A percentile compares a stretch with the other conserved stretches of the same genome.
phyloP scores from a whole-genome alignment of 2,797 vertebrate species.

The Poecilia wingei region DNA sequence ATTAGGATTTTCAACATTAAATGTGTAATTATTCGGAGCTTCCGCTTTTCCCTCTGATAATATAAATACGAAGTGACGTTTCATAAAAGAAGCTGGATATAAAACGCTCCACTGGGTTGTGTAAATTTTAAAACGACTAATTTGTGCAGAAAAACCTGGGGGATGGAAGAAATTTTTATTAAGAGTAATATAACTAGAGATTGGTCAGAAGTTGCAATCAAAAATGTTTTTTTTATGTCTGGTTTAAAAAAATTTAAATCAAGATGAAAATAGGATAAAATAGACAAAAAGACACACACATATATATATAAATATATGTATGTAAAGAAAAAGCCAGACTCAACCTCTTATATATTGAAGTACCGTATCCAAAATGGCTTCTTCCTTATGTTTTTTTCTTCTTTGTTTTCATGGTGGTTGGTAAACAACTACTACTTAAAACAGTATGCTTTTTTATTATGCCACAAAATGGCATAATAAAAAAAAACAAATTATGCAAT shows the following conservation, averaged over 20 bases:
- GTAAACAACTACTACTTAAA: too few species aligned
- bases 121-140: neutral
- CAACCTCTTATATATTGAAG: too few species aligned
- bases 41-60: neutral
- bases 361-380: too few species aligned
- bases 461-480: too few species aligned
- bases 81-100: neutral
- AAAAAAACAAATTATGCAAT: too few species aligned
- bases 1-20: neutral
- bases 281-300: neutral
- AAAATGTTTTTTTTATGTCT: neutral
- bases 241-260: neutral
- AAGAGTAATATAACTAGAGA: neutral
- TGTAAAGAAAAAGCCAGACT: too few species aligned
- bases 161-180: neutral
- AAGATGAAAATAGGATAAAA: neutral
- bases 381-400: too few species aligned
- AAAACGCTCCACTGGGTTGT: neutral
- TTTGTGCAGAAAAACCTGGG: neutral
- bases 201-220: neutral
- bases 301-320: too few species aligned
- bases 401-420: too few species aligned
- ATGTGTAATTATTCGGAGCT: slow-evolving; percentile 6
- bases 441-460: too few species aligned
- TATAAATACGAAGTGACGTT: neutral